Conservation (phyloP, 2,888 invertebrate species). For the Dromius quadrimaculatus region DNA sequence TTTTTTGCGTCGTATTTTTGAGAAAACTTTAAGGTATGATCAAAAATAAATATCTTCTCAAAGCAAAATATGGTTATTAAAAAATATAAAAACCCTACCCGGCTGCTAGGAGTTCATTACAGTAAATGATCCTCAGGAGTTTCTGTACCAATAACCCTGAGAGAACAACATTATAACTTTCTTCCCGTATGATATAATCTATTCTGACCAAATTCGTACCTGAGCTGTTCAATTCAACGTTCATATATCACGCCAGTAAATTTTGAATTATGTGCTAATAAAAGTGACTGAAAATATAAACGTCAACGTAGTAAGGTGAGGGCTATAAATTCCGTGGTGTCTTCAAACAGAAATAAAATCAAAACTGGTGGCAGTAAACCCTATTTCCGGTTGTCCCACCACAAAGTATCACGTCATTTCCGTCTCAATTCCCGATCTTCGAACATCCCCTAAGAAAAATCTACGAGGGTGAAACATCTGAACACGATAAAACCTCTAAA, state of each 20-base stretch:
- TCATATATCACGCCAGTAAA: not conserved
- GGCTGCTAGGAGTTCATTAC: too few species aligned
- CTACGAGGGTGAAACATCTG: constrained; percentile 45
- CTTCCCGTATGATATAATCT: too few species aligned
- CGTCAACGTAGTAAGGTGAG: not conserved
- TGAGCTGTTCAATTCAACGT: too few species aligned
- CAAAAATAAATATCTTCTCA: too few species aligned
- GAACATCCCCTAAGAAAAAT: constrained; percentile 41
- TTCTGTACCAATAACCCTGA: too few species aligned
- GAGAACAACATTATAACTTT: too few species aligned
- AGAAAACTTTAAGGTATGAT: too few species aligned
- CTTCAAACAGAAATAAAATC: constrained; percentile 21
- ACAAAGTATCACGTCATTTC: constrained; percentile 33
- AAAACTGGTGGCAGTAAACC: constrained; percentile 23
- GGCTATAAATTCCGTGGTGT: constrained; percentile 14
- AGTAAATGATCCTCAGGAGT: too few species aligned
- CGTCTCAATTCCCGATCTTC: constrained; percentile 35
- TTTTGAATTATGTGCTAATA: not conserved
- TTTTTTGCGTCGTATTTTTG: too few species aligned
- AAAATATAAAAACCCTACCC: too few species aligned
- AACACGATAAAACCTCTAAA: constrained; percentile 43
- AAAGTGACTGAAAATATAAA: constrained; percentile 5
- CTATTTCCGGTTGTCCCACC: constrained; percentile 30
- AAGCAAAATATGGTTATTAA: too few species aligned
- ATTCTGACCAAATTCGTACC: too few species aligned